Evolutionary conservation across 2,797 vertebrate genomes (phyloP).

Genomic region (Atherinosoma microstoma): DNA sequence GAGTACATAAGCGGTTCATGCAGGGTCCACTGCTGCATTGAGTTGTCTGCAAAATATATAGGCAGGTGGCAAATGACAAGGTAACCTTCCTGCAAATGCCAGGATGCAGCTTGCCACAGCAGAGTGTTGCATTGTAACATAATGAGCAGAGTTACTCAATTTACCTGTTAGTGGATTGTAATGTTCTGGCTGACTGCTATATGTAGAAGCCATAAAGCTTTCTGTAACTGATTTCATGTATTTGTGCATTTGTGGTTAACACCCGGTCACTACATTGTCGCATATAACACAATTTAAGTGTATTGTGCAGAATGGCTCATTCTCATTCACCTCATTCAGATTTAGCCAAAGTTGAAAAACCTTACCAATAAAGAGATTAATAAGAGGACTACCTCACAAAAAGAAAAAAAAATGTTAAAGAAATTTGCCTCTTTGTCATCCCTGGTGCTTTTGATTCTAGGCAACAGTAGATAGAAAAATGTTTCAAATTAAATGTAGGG

Average conservation of each 20-base stretch:
- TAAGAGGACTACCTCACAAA: too few species aligned
- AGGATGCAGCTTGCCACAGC: not conserved
- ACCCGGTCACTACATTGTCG: not conserved
- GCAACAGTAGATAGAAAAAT: not conserved
- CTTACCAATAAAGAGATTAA: too few species aligned
- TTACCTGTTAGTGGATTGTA: not conserved
- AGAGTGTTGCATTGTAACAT: not conserved
- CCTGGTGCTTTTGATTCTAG: not conserved
- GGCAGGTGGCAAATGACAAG: too few species aligned
- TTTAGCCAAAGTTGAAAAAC: slow-evolving; percentile 14
- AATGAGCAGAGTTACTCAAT: too few species aligned
- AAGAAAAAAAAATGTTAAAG: too few species aligned
- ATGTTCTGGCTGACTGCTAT: not conserved
- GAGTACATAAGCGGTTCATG: not conserved
- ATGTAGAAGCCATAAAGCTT: not conserved
- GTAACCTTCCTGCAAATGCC: not conserved
- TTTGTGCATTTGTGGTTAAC: not conserved
- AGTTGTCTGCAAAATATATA: too few species aligned
- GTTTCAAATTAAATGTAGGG: not conserved
- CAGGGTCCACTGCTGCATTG: too few species aligned
- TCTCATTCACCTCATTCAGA: not conserved
- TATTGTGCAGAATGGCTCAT: not conserved
- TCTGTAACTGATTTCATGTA: too few species aligned
- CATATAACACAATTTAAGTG: not conserved
- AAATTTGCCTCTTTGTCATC: not conserved